A percentile compares a stretch with the other conserved stretches of the same genome.
Evolutionary conservation across 2,888 invertebrate genomes (phyloP).

Genomic region (Megamerina dolium): DNA sequence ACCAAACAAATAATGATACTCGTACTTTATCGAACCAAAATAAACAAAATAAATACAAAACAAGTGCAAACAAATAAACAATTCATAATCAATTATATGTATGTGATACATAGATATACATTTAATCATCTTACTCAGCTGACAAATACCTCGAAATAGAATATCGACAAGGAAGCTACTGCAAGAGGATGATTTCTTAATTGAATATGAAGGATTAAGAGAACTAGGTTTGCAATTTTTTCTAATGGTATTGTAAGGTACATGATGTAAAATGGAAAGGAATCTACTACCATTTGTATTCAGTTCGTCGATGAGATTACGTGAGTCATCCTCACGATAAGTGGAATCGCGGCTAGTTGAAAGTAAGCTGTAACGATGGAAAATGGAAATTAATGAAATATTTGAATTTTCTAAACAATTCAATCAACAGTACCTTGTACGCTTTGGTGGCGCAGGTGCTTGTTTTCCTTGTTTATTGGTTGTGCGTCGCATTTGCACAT

Average conservation of each 20-base stretch:
- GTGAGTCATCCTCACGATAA: constrained; percentile 49
- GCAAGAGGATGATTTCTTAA: constrained; percentile 51
- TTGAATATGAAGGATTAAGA: constrained; percentile 34
- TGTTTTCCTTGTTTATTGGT: constrained; percentile 87
- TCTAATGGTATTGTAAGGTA: constrained; percentile 33
- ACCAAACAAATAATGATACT: no score
- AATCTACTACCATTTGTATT: constrained; percentile 47
- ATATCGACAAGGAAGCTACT: constrained; percentile 52
- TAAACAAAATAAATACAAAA: no score
- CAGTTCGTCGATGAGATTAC: constrained; percentile 46
- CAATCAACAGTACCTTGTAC: constrained; percentile 68
- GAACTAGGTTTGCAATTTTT: constrained; percentile 38
- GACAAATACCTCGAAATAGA: constrained; percentile 51
- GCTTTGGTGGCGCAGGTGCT: constrained; percentile 91
- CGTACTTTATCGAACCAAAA: no score
- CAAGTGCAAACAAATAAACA: constrained; percentile 20
- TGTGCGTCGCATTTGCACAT: constrained; percentile 78
- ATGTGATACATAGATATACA: constrained; percentile 13
- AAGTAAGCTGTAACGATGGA: constrained; percentile 33
- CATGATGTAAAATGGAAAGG: constrained; percentile 16
- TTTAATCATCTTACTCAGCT: constrained; percentile 44
- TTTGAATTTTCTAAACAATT: neutral
- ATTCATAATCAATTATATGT: constrained; percentile 3
- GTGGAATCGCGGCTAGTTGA: constrained; percentile 50
- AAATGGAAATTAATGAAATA: neutral